Conservation (phyloP, 2,888 invertebrate species). For the Oligia latruncula region DNA sequence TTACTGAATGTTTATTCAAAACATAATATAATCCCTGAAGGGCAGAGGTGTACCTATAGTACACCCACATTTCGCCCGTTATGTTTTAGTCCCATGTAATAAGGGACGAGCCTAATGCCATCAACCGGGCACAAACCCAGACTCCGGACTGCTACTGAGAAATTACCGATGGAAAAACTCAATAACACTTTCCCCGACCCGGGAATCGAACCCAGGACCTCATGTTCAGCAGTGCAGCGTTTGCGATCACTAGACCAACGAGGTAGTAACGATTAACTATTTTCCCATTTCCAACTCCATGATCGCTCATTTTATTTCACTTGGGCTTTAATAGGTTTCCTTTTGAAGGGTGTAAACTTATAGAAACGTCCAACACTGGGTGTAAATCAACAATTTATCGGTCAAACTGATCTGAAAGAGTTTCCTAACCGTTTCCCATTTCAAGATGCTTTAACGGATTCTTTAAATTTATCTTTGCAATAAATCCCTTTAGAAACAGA, state of each 20-base stretch:
- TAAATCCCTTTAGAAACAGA: neutral
- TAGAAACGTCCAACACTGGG: slow-evolving; percentile 45
- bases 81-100: neutral
- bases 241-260: neutral
- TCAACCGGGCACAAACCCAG: no score
- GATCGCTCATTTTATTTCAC: slow-evolving; percentile 4
- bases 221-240: neutral
- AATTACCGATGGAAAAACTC: no score
- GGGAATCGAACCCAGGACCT: neutral
- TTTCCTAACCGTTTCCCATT: slow-evolving; percentile 45
- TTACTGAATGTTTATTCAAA: no score
- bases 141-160: no score
- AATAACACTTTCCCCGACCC: neutral
- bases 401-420: slow-evolving; percentile 79
- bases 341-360: slow-evolving; percentile 30
- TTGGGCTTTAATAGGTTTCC: slow-evolving; percentile 11
- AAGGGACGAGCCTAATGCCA: no score
- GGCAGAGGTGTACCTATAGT: no score
- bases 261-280: neutral
- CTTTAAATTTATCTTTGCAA: slow-evolving; percentile 45
- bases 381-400: slow-evolving; percentile 80
- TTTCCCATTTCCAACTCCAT: neutral
- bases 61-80: neutral
- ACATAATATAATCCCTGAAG: no score
- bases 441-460: slow-evolving; percentile 51